Base-by-base conservation (phyloP, 2,797 vertebrate species). In the Diplodus sargus region DNA sequence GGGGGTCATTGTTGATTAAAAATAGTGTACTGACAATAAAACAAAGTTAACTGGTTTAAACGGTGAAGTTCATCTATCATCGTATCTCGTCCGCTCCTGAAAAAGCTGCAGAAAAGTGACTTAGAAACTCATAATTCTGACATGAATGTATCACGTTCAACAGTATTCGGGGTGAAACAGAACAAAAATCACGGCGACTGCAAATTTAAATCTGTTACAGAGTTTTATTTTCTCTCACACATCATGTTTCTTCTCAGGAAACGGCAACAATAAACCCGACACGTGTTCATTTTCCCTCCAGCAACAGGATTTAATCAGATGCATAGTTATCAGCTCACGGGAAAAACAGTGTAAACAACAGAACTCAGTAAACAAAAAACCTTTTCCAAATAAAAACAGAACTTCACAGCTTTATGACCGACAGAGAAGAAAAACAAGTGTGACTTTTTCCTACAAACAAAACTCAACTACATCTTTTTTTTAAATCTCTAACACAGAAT, bases 281-380 rank as follows among this genome's bases (percentile, higher is more conserved):
- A 65, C 28, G 1, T 30, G 28, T 34, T 22, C 17, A 42, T 10
- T 16, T 52, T 23, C 23, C 52, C 23, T 39, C 22, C 22, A 22
- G 7, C 20, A 62, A 17, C 3, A 39, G 57, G 65, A 49, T 39
- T 30, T 51, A 15, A 71, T 34, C 39, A 18, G 20, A 71, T 82
- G 84, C 82, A 82, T 68, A 78, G 82, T 78, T 78, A 45, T 42
- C 2, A 47, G 54, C 74, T 64, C 45, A 53, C 43, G 39, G 81
- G 60, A 23, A 60, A 69, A 18, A 58, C 20, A 45, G 5, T 52
- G 53, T 62, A 64, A 78, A 74, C 69, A 18, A 56, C 43, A 59
- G 5, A 59, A 54, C 49, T 53, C 12, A 64, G 83, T 73, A 68
- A 79, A 79, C 76, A 82, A 74, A 28, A 66, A 66, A 65, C 23